These are phyloP conservation scores for Chaetodon trifascialis DNA, from an alignment of 2,113 vertebrate genomes.

Conservation along the genomic window DNA sequence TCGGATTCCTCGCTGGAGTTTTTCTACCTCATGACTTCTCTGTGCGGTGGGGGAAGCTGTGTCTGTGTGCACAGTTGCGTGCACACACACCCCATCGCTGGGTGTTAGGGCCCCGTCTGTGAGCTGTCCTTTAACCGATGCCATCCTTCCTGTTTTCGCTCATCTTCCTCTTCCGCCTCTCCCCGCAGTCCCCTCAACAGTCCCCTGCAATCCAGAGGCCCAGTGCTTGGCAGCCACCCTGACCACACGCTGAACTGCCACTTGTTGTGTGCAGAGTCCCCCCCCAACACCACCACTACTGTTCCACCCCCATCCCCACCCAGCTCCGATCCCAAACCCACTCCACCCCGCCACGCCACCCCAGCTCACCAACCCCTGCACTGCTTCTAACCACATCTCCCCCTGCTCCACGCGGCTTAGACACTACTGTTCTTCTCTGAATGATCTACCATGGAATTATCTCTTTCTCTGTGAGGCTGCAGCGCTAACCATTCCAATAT, in stretches of 20 bases:
- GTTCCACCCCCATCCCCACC: slow-evolving; percentile 51
- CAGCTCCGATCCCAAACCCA: slow-evolving; percentile 69
- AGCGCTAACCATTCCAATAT: slow-evolving; percentile 65
- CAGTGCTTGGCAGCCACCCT: slow-evolving; percentile 82
- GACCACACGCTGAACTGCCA: slow-evolving; percentile 86
- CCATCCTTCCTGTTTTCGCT: slow-evolving; percentile 87
- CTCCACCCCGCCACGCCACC: slow-evolving; percentile 52
- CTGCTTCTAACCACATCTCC: slow-evolving; percentile 76
- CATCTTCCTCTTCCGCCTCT: slow-evolving; percentile 73
- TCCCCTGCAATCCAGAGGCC: slow-evolving; percentile 82
- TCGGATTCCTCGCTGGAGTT: slow-evolving; percentile 45
- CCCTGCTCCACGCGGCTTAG: slow-evolving; percentile 61
- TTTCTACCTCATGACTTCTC: slow-evolving; percentile 55
- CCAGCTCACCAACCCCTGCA: slow-evolving; percentile 68
- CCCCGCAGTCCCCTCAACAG: slow-evolving; percentile 74
- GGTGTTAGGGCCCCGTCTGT: slow-evolving; percentile 68
- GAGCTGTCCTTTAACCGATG: slow-evolving; percentile 83
- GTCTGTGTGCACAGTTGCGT: slow-evolving; percentile 19
- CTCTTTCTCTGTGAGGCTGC: slow-evolving; percentile 48
- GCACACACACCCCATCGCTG: slow-evolving; percentile 48
- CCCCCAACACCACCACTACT: slow-evolving; percentile 20
- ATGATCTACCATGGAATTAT: slow-evolving; percentile 69
- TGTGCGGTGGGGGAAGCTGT: slow-evolving; percentile 41
- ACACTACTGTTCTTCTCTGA: slow-evolving; percentile 72
- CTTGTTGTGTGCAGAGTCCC: slow-evolving; percentile 77